phyloP scores from a whole-genome alignment of 2,888 invertebrate species.

The Alentia gelatinosa region DNA sequence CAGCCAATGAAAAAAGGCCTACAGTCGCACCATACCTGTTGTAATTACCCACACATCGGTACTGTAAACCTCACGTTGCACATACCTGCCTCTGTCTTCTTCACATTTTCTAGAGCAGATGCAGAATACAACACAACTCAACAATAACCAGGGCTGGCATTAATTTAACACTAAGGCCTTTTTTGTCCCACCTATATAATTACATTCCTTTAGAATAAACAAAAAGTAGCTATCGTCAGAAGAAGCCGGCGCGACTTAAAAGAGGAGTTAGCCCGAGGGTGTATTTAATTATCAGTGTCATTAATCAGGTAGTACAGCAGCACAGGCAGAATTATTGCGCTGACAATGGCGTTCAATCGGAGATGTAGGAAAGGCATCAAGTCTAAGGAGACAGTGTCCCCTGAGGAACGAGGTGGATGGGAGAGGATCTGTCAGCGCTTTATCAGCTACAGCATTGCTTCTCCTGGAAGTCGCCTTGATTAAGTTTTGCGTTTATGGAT shows the following conservation, averaged over 20 bases:
- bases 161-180: not conserved
- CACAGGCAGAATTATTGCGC: not conserved
- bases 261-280: not conserved
- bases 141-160: not conserved
- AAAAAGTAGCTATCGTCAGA: not conserved
- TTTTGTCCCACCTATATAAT: not conserved
- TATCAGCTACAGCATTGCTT: not conserved
- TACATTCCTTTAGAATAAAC: not conserved
- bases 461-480: not conserved
- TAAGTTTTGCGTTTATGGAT: not conserved
- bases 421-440: not conserved
- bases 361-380: not conserved
- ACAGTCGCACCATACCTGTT: no score
- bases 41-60: no score
- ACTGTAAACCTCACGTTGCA: no score
- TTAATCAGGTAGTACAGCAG: not conserved
- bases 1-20: no score
- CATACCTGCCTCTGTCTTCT: no score
- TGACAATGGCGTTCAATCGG: not conserved
- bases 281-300: not conserved
- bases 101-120: no score
- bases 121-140: no score
- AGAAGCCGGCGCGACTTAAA: not conserved
- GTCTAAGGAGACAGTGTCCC: not conserved
- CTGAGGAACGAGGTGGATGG: not conserved